phyloP scores from a whole-genome alignment of 1,140 invertebrate genomes.

The Heliconius melpomene region DNA sequence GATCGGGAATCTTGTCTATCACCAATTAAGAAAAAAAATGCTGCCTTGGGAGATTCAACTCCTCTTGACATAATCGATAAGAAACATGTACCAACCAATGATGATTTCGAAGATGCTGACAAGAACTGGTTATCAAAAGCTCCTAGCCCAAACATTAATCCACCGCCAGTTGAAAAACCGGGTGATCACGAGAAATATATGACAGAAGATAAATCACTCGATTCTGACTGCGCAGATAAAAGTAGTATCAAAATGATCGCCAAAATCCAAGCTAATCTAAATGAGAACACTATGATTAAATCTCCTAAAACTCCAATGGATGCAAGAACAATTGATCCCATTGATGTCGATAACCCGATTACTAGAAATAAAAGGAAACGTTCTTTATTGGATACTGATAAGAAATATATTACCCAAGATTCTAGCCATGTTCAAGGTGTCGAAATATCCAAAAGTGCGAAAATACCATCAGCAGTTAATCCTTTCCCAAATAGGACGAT shows the following conservation, averaged over 20 bases:
- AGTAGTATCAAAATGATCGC: conserved; percentile 75
- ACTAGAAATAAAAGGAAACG: conserved; percentile 58
- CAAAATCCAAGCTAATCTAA: conserved; percentile 75
- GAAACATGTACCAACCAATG: conserved; percentile 49
- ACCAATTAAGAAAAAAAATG: conserved; percentile 51
- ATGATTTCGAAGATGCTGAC: conserved; percentile 58
- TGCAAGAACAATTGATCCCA: conserved; percentile 67
- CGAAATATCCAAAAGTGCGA: conserved; percentile 73
- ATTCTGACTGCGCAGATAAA: conserved; percentile 68
- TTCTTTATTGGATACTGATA: conserved; percentile 70
- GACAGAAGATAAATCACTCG: conserved; percentile 73
- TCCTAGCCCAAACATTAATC: conserved; percentile 62
- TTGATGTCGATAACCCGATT: conserved; percentile 64
- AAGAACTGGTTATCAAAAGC: conserved; percentile 70
- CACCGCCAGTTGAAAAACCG: conserved; percentile 67
- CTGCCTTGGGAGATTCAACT: conserved; percentile 28
- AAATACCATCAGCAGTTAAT: conserved; percentile 69
- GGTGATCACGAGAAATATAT: conserved; percentile 74
- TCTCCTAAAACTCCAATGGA: conserved; percentile 74
- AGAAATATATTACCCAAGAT: conserved; percentile 76
- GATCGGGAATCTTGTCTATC: conserved; percentile 45
- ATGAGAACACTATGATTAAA: conserved; percentile 78
- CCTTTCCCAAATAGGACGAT: conserved; percentile 83
- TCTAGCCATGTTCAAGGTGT: conserved; percentile 71
- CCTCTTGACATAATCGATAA: conserved; percentile 53